Evolutionary conservation across 92 coral and sea anemone species (phyloP).

Genomic region (Nematostella vectensis): DNA sequence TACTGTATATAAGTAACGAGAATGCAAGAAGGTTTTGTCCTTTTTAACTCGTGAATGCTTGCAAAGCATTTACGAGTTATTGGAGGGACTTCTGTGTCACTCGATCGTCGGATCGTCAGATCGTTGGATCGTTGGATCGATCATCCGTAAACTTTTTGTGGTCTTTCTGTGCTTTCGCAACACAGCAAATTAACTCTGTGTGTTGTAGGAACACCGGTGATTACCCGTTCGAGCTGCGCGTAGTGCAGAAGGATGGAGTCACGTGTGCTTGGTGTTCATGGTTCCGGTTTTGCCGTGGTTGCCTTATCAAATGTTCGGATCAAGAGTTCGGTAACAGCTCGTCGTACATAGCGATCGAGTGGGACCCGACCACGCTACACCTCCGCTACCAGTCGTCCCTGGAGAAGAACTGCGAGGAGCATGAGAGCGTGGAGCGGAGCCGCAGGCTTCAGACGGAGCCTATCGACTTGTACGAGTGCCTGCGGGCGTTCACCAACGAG

Average conservation of each 20-base stretch:
- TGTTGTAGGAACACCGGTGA: constrained; percentile 47
- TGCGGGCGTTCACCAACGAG: constrained; percentile 89
- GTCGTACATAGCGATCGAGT: constrained; percentile 83
- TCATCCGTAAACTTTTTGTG: no score
- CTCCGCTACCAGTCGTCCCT: constrained; percentile 92
- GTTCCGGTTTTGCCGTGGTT: constrained; percentile 96
- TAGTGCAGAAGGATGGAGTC: constrained; percentile 85
- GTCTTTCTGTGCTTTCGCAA: no score
- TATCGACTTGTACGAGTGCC: constrained; percentile 90
- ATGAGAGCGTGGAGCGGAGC: constrained; percentile 87
- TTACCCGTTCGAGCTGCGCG: constrained; percentile 85
- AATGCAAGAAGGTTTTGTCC: no score
- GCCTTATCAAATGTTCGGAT: constrained; percentile 64
- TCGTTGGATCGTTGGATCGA: no score
- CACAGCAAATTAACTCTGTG: no score
- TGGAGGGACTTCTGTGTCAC: no score
- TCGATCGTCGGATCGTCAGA: no score
- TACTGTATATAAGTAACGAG: background rate
- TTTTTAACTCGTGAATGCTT: no score
- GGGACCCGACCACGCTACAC: constrained; percentile 99
- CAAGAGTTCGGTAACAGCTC: constrained; percentile 80
- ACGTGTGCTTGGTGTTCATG: constrained; percentile 96
- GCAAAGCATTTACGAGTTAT: no score
- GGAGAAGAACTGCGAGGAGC: constrained; percentile 82
- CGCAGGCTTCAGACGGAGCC: constrained; percentile 95